Evolutionary conservation across 1,140 invertebrate genomes (phyloP), one percentile per base, ranked within the genome.

Genomic region (Lasioglossum baleicum): DNA sequence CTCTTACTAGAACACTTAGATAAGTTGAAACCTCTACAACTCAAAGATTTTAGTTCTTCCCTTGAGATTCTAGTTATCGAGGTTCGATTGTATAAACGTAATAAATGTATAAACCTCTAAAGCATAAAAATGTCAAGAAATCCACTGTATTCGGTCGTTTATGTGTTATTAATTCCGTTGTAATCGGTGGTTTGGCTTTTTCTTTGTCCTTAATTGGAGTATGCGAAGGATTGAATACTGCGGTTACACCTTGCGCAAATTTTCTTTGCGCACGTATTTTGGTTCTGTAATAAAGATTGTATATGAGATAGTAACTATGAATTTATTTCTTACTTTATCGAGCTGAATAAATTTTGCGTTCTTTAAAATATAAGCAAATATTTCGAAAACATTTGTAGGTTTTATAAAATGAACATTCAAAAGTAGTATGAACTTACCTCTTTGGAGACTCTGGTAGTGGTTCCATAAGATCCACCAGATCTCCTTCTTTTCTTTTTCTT

Each of bases 261-360:
- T 98, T 98, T 81, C 97, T 94, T 91, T 98, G 97, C 53, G 97
- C 97, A 90, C 97, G 96, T 73, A 97, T 96, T 94, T 96, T 96
- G 35, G 95, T 95, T 88, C 96, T 96, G 84, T n/a, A 93, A 90
- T 60, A 74, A 84, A 79, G 78, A 72, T 83, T 81, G 58, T 51
- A 40, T 73, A 44, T 70, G 73, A 68, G 71, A 75, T 63, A 70
- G 26, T 26, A 70, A 48, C n/a, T 73, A 44, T 20, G 15, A 22
- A 58, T 58, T 51, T 58, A 67, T 31, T 67, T 2, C 22, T 8
- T 58, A n/a, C 8, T 58, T 26, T 35, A 75, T 44, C 44, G n/a
- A 15, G 31, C 13, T 20, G 48, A 66, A 66, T 48, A 13, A 26
- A 5, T 66, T 20, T n/a, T n/a, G n/a, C 48, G 13, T 67, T 13